These are phyloP conservation scores for Drosophila putrida DNA, from an alignment of 2,888 invertebrate genomes.

Conservation along the genomic window DNA sequence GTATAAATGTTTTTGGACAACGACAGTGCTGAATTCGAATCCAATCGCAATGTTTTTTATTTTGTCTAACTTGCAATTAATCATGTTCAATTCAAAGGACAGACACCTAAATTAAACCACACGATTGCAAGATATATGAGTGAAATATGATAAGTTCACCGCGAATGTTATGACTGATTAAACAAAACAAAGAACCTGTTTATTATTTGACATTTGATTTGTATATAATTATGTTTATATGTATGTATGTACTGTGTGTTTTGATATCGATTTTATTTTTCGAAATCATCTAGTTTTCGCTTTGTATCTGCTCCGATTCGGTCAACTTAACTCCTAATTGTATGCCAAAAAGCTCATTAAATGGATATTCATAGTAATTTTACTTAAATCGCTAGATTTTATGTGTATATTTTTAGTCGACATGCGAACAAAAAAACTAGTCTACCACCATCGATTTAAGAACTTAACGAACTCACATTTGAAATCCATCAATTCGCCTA, in stretches of 20 bases:
- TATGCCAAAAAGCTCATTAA: slow-evolving; percentile 62
- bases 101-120: slow-evolving; percentile 1
- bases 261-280: slow-evolving; percentile 64
- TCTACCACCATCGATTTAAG: slow-evolving; percentile 53
- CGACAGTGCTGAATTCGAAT: slow-evolving; percentile 25
- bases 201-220: slow-evolving; percentile 65
- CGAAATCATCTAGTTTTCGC: slow-evolving; percentile 53
- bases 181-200: slow-evolving; percentile 46
- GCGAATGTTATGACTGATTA: slow-evolving; percentile 69
- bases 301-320: slow-evolving; percentile 29
- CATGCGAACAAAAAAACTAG: slow-evolving; percentile 44
- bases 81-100: slow-evolving; percentile 31
- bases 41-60: slow-evolving; percentile 15
- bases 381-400: slow-evolving; percentile 44
- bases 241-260: slow-evolving; percentile 44
- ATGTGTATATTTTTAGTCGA: slow-evolving; percentile 66
- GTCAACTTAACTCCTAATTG: slow-evolving; percentile 46
- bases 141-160: slow-evolving; percentile 54
- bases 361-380: slow-evolving; percentile 47
- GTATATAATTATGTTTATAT: slow-evolving; percentile 53
- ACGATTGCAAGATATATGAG: slow-evolving; percentile 41
- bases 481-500: slow-evolving; percentile 29
- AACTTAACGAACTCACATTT: slow-evolving; percentile 43
- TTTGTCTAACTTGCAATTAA: slow-evolving; percentile 17
- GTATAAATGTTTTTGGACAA: slow-evolving; percentile 36